These are phyloP conservation scores for Onychomys leucogaster DNA, from an alignment of 2,797 vertebrate genomes.

Conservation along the genomic window DNA sequence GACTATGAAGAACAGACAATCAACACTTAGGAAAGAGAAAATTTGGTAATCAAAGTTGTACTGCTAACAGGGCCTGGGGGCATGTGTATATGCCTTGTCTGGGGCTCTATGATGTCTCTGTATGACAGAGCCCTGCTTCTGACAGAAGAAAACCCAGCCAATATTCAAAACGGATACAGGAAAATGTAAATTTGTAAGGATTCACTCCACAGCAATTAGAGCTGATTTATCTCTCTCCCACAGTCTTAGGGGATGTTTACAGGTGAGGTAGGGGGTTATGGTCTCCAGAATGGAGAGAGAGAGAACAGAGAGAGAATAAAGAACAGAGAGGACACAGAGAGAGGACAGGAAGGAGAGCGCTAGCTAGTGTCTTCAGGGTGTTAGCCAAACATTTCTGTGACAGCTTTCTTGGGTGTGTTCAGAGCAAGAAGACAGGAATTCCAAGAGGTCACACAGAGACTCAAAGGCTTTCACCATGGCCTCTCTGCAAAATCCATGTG, in stretches of 20 bases:
- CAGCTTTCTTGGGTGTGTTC: neutral
- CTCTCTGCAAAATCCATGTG: neutral
- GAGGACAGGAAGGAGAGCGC: accelerated
- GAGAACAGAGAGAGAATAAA: too few relatives aligned
- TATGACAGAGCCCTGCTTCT: neutral
- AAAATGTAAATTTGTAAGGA: neutral
- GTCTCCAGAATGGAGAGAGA: neutral
- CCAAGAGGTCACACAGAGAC: neutral
- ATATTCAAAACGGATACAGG: neutral
- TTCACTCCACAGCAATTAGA: neutral
- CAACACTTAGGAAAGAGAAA: neutral
- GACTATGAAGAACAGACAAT: neutral
- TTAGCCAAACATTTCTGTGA: neutral
- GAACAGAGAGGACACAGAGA: too few relatives aligned
- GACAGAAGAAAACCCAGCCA: neutral
- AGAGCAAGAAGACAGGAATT: neutral
- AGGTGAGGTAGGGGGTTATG: neutral
- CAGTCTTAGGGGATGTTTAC: neutral
- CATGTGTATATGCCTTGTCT: neutral
- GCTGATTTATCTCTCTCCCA: neutral
- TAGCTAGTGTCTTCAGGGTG: neutral
- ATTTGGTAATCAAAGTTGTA: neutral
- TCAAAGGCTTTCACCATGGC: neutral
- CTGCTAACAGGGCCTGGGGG: neutral
- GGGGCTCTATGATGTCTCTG: neutral